Base-by-base conservation (phyloP, 2,888 invertebrate genomes). In the Smittia sp. region DNA sequence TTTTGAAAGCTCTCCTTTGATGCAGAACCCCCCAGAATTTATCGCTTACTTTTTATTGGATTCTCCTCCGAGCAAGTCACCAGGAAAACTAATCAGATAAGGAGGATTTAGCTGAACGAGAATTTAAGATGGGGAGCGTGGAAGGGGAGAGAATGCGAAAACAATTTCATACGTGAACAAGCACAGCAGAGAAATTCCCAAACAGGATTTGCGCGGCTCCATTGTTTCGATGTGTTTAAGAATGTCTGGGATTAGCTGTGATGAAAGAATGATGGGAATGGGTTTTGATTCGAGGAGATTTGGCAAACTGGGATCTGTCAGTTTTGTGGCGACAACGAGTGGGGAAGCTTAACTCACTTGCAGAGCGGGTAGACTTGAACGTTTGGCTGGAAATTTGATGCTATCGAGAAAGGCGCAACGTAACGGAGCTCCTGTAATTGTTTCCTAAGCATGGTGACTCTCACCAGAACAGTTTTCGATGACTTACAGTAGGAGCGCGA, bases 131-230 rank as follows among this genome's bases (percentile, higher is more conserved):
- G 32, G n/a, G n/a, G n/a, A n/a, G 32, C 32, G 9, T 32, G 13
- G 24, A 24, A 25, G 27, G 63, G 27, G 25, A 13, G n/a, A 7
- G 22, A 63, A 63, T 63, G 63, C 25, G 11, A 63, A 63, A 63
- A 63, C 63, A 63, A 63, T 63, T 63, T 63, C 63, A 24, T 25
- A 63, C 63, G 24, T 63, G 63, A 63, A 25, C 15, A 13, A 27
- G 27, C 13, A 27, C 15, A 18, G 58, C 20, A 58, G 15, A 58
- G 1, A 25, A 63, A 27, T 27, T 63, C 63, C 27, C 3, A 63
- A 27, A 13, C 3, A 22, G 63, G 63, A 62, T 62, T 62, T 15
- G 15, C 52, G 24, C 15, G 27, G 63, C 25, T 27, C n/a, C 22
- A 58, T 58, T 58, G 18, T 58, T 63, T 63, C 18, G 58, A 18